Percentiles rank a stretch among this genome's conserved stretches.
Conservation (phyloP, 2,888 invertebrate genomes). For the Tetragonula carbonaria region DNA sequence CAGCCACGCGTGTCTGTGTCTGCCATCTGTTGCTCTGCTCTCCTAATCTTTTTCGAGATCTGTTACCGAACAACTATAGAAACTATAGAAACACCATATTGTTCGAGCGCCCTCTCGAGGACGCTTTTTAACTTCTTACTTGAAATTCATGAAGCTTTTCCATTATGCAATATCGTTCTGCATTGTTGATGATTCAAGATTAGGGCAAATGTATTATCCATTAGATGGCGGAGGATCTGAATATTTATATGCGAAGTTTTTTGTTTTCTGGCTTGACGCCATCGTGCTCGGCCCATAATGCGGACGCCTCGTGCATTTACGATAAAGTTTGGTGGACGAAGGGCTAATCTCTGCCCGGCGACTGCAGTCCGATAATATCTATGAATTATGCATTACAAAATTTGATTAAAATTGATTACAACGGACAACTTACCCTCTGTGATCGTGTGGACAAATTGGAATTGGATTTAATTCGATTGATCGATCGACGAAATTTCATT, state of each 20-base stretch:
- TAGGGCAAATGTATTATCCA: not conserved
- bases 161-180: slow-evolving; percentile 6
- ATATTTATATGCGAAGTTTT: not conserved
- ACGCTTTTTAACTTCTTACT: slow-evolving; percentile 1
- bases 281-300: not conserved
- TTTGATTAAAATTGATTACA: too few relatives aligned
- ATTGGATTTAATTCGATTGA: too few relatives aligned
- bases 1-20: slow-evolving; percentile 72
- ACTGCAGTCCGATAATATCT: too few relatives aligned
- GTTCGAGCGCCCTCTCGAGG: not conserved
- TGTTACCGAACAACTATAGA: slow-evolving; percentile 17
- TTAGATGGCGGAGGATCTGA: not conserved
- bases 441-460: too few relatives aligned
- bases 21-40: slow-evolving; percentile 77
- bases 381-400: too few relatives aligned
- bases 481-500: too few relatives aligned
- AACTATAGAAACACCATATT: slow-evolving; percentile 32
- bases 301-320: too few relatives aligned
- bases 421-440: too few relatives aligned
- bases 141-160: slow-evolving; percentile 35
- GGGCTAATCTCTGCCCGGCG: too few relatives aligned
- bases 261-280: not conserved
- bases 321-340: too few relatives aligned
- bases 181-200: slow-evolving; percentile 1
- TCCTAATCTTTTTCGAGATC: slow-evolving; percentile 61